These are phyloP conservation scores for Therioaphis trifolii DNA, from an alignment of 2,888 invertebrate species.

Conservation along the genomic window DNA sequence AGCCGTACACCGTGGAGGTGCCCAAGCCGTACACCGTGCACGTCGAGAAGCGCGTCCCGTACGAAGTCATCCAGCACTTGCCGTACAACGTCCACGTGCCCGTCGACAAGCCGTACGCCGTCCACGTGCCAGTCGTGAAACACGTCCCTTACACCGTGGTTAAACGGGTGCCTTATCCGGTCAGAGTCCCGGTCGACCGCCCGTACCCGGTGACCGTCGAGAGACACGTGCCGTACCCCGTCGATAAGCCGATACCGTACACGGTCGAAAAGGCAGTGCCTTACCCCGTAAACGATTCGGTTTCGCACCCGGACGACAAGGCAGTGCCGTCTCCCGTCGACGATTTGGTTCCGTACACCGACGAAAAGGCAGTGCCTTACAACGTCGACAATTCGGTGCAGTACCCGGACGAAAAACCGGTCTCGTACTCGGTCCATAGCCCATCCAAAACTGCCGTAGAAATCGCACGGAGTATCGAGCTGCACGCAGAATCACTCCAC, in stretches of 20 bases:
- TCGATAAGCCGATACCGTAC: slow-evolving; percentile 81
- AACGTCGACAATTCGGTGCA: too few relatives aligned
- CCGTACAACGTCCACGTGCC: slow-evolving; percentile 78
- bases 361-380: slow-evolving; percentile 66
- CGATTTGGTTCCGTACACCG: slow-evolving; percentile 64
- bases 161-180: slow-evolving; percentile 71
- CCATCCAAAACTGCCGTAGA: slow-evolving; percentile 69
- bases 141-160: slow-evolving; percentile 76
- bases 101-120: slow-evolving; percentile 69
- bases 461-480: too few relatives aligned
- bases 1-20: slow-evolving; percentile 65
- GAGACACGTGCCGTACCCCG: slow-evolving; percentile 80
- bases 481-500: too few relatives aligned
- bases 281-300: slow-evolving; percentile 79
- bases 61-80: slow-evolving; percentile 67
- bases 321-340: too few relatives aligned
- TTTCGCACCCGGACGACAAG: too few relatives aligned
- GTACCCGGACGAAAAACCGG: slow-evolving; percentile 66
- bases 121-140: slow-evolving; percentile 72
- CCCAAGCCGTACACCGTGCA: slow-evolving; percentile 65
- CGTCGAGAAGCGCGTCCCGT: slow-evolving; percentile 65
- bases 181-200: slow-evolving; percentile 76
- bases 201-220: slow-evolving; percentile 76
- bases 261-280: slow-evolving; percentile 83
- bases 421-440: slow-evolving; percentile 73